These are phyloP conservation scores for Hybognathus amarus DNA, from an alignment of 2,797 vertebrate species.

Conservation along the genomic window DNA sequence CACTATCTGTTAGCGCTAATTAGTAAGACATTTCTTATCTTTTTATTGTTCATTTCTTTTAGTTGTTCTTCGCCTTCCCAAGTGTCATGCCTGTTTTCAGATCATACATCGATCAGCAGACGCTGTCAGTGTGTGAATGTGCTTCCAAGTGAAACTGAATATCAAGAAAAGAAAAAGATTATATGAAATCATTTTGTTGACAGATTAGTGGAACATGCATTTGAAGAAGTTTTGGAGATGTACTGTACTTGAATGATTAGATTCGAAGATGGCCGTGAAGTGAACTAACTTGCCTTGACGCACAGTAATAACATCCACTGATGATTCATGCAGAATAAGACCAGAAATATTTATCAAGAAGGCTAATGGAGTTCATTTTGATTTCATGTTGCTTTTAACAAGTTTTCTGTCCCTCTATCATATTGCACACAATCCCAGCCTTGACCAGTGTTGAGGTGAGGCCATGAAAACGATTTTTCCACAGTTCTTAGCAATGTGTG, in stretches of 20 bases:
- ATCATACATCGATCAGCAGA: not conserved
- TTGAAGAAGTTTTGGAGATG: not conserved
- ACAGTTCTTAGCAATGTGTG: conserved; percentile 30
- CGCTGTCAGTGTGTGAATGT: not conserved
- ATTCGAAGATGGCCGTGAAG: not conserved
- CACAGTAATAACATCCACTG: not conserved
- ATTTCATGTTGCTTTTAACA: conserved; percentile 10
- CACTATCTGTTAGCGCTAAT: not conserved
- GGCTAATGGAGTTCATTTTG: conserved; percentile 27
- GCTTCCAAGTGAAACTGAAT: not conserved
- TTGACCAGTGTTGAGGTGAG: conserved; percentile 12
- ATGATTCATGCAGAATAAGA: conserved; percentile 3
- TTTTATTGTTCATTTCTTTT: not conserved
- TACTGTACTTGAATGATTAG: conserved; percentile 7
- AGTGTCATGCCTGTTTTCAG: not conserved
- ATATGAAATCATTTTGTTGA: not conserved
- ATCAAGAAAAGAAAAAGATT: not conserved
- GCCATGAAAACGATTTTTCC: conserved; percentile 21
- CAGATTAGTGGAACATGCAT: not conserved
- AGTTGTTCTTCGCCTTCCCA: not conserved
- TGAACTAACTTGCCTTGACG: not conserved
- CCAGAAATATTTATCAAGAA: not conserved
- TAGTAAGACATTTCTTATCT: not conserved
- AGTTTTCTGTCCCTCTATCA: not conserved
- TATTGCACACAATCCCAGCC: not conserved